These are phyloP conservation scores for Orientallactaga bullata DNA, from an alignment of 2,113 vertebrate species.

Conservation along the genomic window DNA sequence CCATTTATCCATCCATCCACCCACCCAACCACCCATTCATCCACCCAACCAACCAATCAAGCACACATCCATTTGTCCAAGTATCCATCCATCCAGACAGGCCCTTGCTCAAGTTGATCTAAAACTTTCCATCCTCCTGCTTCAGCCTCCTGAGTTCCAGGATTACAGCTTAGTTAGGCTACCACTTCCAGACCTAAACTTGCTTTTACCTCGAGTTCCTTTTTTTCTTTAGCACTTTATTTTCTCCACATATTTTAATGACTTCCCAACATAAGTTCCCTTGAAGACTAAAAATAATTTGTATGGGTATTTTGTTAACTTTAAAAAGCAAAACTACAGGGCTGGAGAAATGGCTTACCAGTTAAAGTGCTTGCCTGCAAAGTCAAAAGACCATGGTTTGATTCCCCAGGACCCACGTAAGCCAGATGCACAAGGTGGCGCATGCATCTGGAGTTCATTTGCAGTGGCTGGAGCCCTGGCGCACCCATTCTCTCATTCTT, in stretches of 20 bases:
- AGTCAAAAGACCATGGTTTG: no score
- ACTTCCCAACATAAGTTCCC: slow-evolving; percentile 11
- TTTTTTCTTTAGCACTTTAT: background rate
- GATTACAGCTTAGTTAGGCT: background rate
- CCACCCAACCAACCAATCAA: no score
- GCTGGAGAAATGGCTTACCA: no score
- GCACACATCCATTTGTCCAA: no score
- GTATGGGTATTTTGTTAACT: slow-evolving; percentile 13
- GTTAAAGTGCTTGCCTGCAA: no score
- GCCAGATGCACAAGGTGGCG: no score
- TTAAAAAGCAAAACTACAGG: background rate
- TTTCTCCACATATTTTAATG: background rate
- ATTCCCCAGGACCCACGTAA: no score
- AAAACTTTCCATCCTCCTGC: background rate
- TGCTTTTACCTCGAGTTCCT: background rate
- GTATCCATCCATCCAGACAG: background rate
- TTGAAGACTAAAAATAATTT: slow-evolving; percentile 14
- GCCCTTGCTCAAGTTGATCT: background rate
- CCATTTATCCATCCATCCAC: no score
- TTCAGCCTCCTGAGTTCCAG: background rate
- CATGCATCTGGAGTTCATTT: no score
- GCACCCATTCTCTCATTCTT: no score
- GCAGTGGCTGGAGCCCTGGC: no score
- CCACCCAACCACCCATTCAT: no score
- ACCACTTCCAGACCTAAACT: background rate